These are phyloP conservation scores for Aphelenchoides avenae DNA, from an alignment of 1,140 invertebrate genomes.

Conservation along the genomic window DNA sequence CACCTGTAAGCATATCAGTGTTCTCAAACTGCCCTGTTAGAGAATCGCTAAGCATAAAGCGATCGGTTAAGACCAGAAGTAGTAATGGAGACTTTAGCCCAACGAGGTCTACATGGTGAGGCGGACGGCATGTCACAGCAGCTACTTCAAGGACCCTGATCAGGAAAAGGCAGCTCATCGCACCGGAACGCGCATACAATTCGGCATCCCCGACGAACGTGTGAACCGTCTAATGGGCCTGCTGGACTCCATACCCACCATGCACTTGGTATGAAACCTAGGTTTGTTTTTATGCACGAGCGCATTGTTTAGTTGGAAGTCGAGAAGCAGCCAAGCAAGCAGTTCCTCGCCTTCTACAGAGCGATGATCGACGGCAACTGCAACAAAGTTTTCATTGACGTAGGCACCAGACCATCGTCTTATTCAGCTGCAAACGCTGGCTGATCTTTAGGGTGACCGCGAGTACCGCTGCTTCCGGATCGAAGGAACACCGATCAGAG, in stretches of 20 bases:
- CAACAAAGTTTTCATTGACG: too few species aligned
- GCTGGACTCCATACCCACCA: constrained; percentile 51
- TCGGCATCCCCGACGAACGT: constrained; percentile 46
- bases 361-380: constrained; percentile 40
- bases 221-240: constrained; percentile 50
- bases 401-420: too few species aligned
- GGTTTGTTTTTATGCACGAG: background rate
- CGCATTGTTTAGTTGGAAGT: constrained; percentile 50
- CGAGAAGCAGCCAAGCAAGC: constrained; percentile 27
- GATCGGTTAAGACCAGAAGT: background rate
- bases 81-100: background rate
- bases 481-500: too few species aligned
- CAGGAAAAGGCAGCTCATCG: constrained; percentile 22
- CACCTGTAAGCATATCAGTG: constrained; percentile 37
- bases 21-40: background rate
- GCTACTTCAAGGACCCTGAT: constrained; percentile 21
- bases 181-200: constrained; percentile 51
- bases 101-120: constrained; percentile 24
- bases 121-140: constrained; percentile 54
- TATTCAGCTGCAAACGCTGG: too few species aligned
- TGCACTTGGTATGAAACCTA: constrained; percentile 39
- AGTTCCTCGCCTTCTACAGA: constrained; percentile 37
- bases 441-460: too few species aligned
- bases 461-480: too few species aligned
- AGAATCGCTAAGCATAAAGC: background rate